These are phyloP conservation scores for Ephestia elutella DNA, from an alignment of 1,140 invertebrate species.

Conservation along the genomic window DNA sequence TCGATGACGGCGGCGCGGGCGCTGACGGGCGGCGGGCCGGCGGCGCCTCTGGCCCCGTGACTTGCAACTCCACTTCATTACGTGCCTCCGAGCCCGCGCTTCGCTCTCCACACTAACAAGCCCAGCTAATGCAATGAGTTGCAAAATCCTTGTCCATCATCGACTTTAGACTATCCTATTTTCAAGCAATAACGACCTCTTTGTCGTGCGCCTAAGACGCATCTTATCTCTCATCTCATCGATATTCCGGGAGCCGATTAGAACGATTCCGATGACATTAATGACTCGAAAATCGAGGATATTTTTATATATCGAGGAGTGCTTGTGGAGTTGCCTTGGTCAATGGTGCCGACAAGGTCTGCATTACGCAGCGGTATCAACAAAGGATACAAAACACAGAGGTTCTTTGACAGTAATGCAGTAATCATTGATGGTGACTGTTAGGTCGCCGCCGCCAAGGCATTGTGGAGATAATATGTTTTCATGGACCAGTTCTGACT, in stretches of 20 bases:
- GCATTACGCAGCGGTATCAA: conserved; percentile 45
- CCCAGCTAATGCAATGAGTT: conserved; percentile 69
- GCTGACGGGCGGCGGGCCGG: conserved; percentile 30
- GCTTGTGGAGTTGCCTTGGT: conserved; percentile 42
- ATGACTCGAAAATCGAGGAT: conserved; percentile 52
- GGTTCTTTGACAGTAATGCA: conserved; percentile 18
- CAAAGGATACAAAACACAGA: conserved; percentile 32
- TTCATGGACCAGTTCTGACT: not conserved
- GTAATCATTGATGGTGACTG: conserved; percentile 39
- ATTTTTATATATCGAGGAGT: conserved; percentile 36
- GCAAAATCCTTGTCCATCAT: conserved; percentile 47
- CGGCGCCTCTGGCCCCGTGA: conserved; percentile 62
- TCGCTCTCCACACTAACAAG: conserved; percentile 56
- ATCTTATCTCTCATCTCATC: conserved; percentile 15
- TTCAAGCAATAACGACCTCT: conserved; percentile 25
- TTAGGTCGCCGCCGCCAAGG: conserved; percentile 21
- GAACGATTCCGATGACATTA: conserved; percentile 61
- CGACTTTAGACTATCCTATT: conserved; percentile 15
- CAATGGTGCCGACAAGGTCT: conserved; percentile 16
- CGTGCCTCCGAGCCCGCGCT: conserved; percentile 25
- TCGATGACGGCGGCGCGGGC: conserved; percentile 40
- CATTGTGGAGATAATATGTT: conserved; percentile 23
- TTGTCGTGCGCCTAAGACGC: conserved; percentile 17
- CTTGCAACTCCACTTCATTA: conserved; percentile 65
- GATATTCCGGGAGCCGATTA: conserved; percentile 58